Evolutionary conservation across 1,140 invertebrate species (phyloP).

Genomic region (Plodia interpunctella): DNA sequence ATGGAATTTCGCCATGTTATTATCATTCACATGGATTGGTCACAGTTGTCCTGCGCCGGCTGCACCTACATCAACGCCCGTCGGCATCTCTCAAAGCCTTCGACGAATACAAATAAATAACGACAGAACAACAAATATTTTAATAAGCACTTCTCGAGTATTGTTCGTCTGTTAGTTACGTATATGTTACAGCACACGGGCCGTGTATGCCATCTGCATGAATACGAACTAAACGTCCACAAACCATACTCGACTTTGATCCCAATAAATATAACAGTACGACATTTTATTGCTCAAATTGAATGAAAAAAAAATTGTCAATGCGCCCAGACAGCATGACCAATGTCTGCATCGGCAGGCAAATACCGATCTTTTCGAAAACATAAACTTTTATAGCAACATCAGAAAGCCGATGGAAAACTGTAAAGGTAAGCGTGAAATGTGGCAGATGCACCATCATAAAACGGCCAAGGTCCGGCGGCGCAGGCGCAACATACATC

Average conservation of each 20-base stretch:
- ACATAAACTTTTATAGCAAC: conserved; percentile 62
- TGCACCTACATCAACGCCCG: conserved; percentile 42
- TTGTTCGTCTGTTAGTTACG: conserved; percentile 56
- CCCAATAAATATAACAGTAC: conserved; percentile 17
- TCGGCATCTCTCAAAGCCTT: conserved; percentile 56
- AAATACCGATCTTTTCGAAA: conserved; percentile 54
- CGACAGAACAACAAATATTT: conserved; percentile 73
- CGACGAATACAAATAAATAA: conserved; percentile 71
- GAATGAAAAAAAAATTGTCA: conserved; percentile 27
- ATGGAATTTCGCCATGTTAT: conserved; percentile 48
- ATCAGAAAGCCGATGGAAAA: conserved; percentile 56
- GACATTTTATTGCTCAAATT: conserved; percentile 23
- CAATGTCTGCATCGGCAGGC: conserved; percentile 49
- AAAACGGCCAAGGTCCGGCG: conserved; percentile 33
- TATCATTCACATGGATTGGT: conserved; percentile 56
- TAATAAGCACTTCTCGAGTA: conserved; percentile 70
- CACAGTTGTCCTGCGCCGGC: conserved; percentile 47
- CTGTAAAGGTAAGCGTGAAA: conserved; percentile 70
- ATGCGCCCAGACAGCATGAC: conserved; percentile 55
- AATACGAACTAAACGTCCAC: background rate
- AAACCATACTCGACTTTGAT: conserved; percentile 20
- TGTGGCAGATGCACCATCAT: conserved; percentile 59
- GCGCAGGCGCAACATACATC: conserved; percentile 26
- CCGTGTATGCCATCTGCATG: conserved; percentile 41
- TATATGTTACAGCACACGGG: conserved; percentile 43